Conservation (phyloP, 2,113 vertebrate species). For the Xiphophorus maculatus region DNA sequence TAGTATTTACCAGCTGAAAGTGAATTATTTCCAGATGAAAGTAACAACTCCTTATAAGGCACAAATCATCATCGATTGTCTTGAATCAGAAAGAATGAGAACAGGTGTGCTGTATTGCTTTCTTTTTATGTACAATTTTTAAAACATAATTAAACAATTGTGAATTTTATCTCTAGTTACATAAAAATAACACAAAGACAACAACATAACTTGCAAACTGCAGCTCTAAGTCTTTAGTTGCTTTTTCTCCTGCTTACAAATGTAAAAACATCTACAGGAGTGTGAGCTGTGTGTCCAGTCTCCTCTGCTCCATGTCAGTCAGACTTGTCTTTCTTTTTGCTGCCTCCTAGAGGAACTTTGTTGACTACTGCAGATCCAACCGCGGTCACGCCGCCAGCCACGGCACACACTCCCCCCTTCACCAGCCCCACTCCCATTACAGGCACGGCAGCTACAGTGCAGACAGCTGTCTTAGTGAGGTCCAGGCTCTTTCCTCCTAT, state of each 20-base stretch:
- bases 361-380: conserved; percentile 92
- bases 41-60: conserved; percentile 8
- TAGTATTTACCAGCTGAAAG: conserved; percentile 6
- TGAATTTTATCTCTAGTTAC: conserved; percentile 14
- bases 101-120: conserved; percentile 19
- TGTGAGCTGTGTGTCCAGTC: conserved; percentile 1
- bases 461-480: conserved; percentile 92
- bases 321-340: conserved; percentile 97
- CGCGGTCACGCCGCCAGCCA: conserved; percentile 90
- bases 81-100: conserved; percentile 22
- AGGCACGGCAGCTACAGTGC: conserved; percentile 90
- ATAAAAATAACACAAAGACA: conserved; percentile 21
- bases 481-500: conserved; percentile 94
- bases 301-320: conserved; percentile 79
- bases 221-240: conserved; percentile 40
- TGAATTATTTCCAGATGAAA: conserved; percentile 3
- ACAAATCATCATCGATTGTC: conserved; percentile 60
- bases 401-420: conserved; percentile 89
- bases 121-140: not conserved
- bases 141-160: conserved; percentile 11
- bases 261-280: conserved; percentile 14
- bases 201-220: conserved; percentile 43
- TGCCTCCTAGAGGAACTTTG: conserved; percentile 91
- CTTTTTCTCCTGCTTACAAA: conserved; percentile 33
- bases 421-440: conserved; percentile 91